These are phyloP conservation scores for Apeltes quadracus DNA, from an alignment of 2,113 vertebrate species.

Conservation along the genomic window DNA sequence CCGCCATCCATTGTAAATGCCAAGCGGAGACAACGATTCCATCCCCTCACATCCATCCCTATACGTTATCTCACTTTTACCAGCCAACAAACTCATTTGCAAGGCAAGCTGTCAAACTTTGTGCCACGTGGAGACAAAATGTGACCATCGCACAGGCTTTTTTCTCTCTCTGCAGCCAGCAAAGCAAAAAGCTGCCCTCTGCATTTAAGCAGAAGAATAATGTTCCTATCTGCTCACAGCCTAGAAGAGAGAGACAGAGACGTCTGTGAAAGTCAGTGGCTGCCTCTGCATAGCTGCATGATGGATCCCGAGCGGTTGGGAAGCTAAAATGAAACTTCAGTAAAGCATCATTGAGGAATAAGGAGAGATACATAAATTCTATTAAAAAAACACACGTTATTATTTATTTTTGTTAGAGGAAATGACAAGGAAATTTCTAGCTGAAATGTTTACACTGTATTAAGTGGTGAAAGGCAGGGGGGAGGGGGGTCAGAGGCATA, in stretches of 20 bases:
- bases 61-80: background rate
- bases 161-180: conserved; percentile 28
- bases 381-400: too few relatives aligned
- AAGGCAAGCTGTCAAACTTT: conserved; percentile 30
- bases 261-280: conserved; percentile 31
- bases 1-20: background rate
- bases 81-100: background rate
- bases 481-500: background rate
- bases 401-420: background rate
- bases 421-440: too few relatives aligned
- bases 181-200: conserved; percentile 49
- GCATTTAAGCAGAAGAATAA: conserved; percentile 49
- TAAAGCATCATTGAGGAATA: background rate
- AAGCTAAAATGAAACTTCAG: conserved; percentile 23
- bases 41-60: background rate
- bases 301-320: background rate
- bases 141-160: conserved; percentile 1
- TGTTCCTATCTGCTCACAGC: conserved; percentile 49
- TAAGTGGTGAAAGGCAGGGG: background rate
- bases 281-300: conserved; percentile 34
- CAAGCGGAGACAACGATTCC: background rate
- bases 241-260: conserved; percentile 32
- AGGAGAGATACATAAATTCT: background rate
- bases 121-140: conserved; percentile 9
- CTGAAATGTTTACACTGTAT: conserved; percentile 15